These are phyloP conservation scores for Orthosia incerta DNA, from an alignment of 2,888 invertebrate genomes.

Conservation along the genomic window DNA sequence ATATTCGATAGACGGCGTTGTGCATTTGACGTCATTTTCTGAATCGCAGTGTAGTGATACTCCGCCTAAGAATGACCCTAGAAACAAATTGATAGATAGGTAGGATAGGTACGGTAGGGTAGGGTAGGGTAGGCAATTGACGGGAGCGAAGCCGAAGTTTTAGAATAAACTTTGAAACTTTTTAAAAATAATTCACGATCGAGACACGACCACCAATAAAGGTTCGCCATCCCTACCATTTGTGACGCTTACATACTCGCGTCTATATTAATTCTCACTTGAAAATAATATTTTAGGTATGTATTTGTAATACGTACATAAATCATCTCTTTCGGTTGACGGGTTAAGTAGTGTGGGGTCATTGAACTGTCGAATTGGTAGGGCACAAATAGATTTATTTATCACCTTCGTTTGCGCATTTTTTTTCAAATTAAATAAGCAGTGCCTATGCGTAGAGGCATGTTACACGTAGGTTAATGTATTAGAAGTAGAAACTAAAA, in stretches of 20 bases:
- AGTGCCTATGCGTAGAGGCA: too few relatives aligned
- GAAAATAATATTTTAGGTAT: slow-evolving; percentile 20
- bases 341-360: slow-evolving; percentile 12
- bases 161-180: too few relatives aligned
- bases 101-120: too few relatives aligned
- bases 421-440: background rate
- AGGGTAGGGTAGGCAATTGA: too few relatives aligned
- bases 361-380: slow-evolving; percentile 14
- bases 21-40: too few relatives aligned
- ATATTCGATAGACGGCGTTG: too few relatives aligned
- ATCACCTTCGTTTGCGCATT: background rate
- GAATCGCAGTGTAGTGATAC: too few relatives aligned
- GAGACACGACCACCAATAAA: background rate
- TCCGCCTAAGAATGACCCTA: too few relatives aligned
- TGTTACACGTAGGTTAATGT: background rate
- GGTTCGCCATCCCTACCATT: background rate
- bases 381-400: background rate
- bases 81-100: too few relatives aligned
- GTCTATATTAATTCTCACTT: slow-evolving; percentile 53
- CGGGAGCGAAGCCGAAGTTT: too few relatives aligned
- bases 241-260: slow-evolving; percentile 20
- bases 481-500: background rate
- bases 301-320: slow-evolving; percentile 29
- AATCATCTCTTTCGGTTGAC: slow-evolving; percentile 33
- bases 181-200: too few relatives aligned